Conservation (phyloP, 2,888 invertebrate genomes). For the Ethmia dodecea region DNA sequence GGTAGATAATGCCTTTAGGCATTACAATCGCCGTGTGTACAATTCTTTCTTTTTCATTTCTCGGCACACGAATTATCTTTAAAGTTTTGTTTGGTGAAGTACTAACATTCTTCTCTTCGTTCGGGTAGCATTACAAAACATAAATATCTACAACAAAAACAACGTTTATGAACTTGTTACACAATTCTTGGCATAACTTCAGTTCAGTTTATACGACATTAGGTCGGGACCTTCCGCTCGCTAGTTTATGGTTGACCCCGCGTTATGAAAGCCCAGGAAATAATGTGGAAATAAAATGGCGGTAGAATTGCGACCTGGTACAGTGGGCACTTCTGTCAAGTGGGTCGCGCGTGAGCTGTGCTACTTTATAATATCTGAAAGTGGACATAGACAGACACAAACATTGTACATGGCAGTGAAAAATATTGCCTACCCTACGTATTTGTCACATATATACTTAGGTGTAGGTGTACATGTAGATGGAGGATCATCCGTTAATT, state of each 20-base stretch:
- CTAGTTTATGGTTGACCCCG: constrained; percentile 13
- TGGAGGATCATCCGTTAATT: no score
- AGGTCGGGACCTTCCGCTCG: neutral
- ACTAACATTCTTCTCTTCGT: neutral
- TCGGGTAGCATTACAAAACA: neutral
- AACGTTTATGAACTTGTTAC: no score
- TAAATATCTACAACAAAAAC: no score
- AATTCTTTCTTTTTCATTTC: neutral
- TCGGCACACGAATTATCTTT: no score
- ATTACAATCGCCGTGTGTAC: no score
- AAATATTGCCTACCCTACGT: neutral
- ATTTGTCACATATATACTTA: neutral
- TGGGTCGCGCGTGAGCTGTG: neutral
- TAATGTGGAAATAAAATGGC: constrained; percentile 42
- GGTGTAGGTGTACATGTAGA: neutral
- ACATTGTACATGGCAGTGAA: neutral
- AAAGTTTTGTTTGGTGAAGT: neutral
- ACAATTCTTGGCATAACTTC: no score
- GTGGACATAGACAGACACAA: neutral
- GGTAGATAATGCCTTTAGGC: no score
- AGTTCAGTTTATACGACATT: neutral
- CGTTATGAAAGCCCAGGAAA: constrained; percentile 38
- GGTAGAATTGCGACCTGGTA: constrained; percentile 12
- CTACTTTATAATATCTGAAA: neutral
- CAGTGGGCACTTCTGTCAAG: constrained; percentile 2